Percentiles rank a stretch among this genome's conserved stretches.
phyloP scores from a whole-genome alignment of 2,888 invertebrate species.

The Cecidostiba fungosa region DNA sequence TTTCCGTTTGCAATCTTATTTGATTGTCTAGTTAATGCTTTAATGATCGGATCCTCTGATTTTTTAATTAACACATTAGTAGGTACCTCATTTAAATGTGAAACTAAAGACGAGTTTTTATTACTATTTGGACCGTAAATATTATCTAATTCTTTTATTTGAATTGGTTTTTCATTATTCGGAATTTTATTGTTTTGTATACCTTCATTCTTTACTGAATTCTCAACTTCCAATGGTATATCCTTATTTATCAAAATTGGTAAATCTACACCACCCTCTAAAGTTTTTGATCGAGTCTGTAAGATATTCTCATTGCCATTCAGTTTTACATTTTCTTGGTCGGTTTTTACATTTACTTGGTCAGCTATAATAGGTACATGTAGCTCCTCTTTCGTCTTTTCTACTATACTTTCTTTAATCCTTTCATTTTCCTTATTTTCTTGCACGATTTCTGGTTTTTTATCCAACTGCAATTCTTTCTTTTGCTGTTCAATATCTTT shows the following conservation, averaged over 20 bases:
- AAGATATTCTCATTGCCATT: neutral
- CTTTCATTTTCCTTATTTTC: conserved; percentile 55
- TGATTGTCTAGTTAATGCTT: conserved; percentile 71
- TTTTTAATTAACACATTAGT: conserved; percentile 55
- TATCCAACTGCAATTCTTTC: conserved; percentile 80
- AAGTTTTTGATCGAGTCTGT: neutral
- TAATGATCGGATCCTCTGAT: conserved; percentile 69
- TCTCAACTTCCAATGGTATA: neutral
- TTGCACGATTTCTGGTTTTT: conserved; percentile 68
- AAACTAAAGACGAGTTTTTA: conserved; percentile 19
- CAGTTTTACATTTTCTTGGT: conserved; percentile 7
- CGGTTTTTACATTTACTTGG: conserved; percentile 6
- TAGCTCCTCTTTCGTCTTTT: neutral
- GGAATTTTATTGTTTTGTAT: conserved; percentile 36
- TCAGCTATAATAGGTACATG: neutral
- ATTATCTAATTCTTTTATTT: conserved; percentile 3
- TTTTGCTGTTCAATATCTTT: conserved; percentile 84
- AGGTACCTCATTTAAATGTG: conserved; percentile 39
- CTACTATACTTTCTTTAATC: conserved; percentile 12
- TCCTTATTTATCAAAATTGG: conserved; percentile 17
- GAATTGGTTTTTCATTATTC: conserved; percentile 9
- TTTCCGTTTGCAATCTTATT: conserved; percentile 69
- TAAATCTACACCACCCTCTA: neutral
- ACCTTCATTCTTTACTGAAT: conserved; percentile 67
- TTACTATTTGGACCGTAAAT: conserved; percentile 24